phyloP scores from a whole-genome alignment of 2,113 vertebrate species.

The Brachyhypopomus gauderio region DNA sequence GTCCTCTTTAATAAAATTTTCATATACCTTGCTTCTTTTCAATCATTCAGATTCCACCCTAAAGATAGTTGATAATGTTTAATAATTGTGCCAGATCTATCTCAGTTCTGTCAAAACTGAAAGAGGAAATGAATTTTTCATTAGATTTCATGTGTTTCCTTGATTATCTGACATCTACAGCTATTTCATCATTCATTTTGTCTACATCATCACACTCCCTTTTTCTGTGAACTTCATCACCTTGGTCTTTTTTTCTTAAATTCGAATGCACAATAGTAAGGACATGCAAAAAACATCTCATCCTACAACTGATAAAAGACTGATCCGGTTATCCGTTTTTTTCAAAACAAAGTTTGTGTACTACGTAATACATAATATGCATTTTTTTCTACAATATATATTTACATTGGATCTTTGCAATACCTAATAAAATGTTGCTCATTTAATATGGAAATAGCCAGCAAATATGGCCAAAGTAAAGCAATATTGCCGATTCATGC shows the following conservation, averaged over 20 bases:
- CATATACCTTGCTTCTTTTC: not conserved
- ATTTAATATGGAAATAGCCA: not conserved
- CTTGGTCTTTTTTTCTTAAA: not conserved
- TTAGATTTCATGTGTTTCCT: slow-evolving; percentile 14
- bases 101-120: not conserved
- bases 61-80: not conserved
- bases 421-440: too few relatives aligned
- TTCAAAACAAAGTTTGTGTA: too few relatives aligned
- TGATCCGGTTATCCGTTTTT: too few relatives aligned
- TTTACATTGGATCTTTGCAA: not conserved
- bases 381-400: not conserved
- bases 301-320: too few relatives aligned
- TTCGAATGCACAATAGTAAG: not conserved
- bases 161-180: slow-evolving; percentile 14
- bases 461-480: not conserved
- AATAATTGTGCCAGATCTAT: not conserved
- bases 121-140: slow-evolving; percentile 20
- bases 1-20: too few relatives aligned
- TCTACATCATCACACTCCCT: slow-evolving; percentile 13
- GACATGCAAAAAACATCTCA: too few relatives aligned
- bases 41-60: not conserved
- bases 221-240: not conserved
- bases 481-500: slow-evolving; percentile 10
- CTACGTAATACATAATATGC: too few relatives aligned
- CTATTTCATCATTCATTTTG: slow-evolving; percentile 34